phyloP scores from a whole-genome alignment of 1,140 invertebrate species.

The Platorchestia sp. region DNA sequence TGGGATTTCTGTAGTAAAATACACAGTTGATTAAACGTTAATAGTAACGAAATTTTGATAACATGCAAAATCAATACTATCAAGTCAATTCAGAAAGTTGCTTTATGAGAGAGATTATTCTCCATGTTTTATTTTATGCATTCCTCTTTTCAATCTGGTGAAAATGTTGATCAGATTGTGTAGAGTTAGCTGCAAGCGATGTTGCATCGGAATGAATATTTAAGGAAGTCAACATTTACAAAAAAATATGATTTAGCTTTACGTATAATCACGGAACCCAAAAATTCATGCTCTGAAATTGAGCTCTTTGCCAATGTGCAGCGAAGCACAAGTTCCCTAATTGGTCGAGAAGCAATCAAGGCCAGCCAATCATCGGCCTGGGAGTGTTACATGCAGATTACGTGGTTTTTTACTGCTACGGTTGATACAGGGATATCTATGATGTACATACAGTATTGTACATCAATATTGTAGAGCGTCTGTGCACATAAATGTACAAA shows the following conservation, averaged over 20 bases:
- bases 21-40: background rate
- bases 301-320: background rate
- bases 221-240: background rate
- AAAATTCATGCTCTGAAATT: background rate
- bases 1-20: too few relatives aligned
- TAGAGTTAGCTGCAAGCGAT: background rate
- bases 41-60: background rate
- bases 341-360: background rate
- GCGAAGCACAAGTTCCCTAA: background rate
- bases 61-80: too few relatives aligned
- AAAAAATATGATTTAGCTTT: background rate
- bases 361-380: background rate
- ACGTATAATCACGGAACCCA: background rate
- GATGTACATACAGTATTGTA: background rate
- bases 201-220: background rate
- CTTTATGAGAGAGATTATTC: background rate
- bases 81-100: background rate
- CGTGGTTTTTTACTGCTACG: background rate
- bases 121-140: background rate
- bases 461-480: too few relatives aligned
- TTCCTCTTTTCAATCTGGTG: background rate
- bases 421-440: background rate
- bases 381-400: background rate
- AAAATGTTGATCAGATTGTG: background rate
- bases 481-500: background rate